Evolutionary conservation across 2,113 vertebrate genomes (phyloP), one percentile per base, ranked within the genome.

Genomic region (Setophaga kirtlandii): DNA sequence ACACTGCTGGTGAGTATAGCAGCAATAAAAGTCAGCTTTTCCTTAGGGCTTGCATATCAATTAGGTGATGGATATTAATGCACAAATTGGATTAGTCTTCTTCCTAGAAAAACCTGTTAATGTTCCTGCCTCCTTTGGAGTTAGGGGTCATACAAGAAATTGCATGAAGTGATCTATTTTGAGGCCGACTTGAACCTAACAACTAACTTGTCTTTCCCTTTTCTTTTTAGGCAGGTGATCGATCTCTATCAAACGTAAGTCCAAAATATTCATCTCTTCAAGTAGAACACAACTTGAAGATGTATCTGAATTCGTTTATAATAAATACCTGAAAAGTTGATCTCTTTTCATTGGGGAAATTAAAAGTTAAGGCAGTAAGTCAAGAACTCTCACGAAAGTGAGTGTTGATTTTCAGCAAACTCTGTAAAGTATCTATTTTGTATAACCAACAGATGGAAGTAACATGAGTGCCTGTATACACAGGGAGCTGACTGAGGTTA

Each of bases 191-290:
- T 94, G 46, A 94, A 68, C 67, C 63, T 95, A 74, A 84, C 56
- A 89, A 69, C 71, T 63, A 33, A 73, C 28, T 60, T 63, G 28
- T 15, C 44, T n/a, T 50, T 67, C 80, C 56, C 58, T 81, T 41
- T 49, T 46, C 24, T 52, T 96, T 89, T 59, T 89, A 99, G 99
- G 99, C 99, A 80, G 99, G 99, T 90, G 99, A 99, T 94, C 98
- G 98, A 52, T 99, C 99, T 91, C 97, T 99, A 17, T 99, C 99
- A 85, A 98, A 98, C 24, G 99, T 99, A 98, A 99, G 99, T 99
- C 71, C 82, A 91, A 82, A 80, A 78, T 86, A 82, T 80, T 81
- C 17, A 37, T 31, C 4, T 83, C 49, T 94, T 95, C 62, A 67
- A 69, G 56, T 23, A 50, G 58, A 88, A 35, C 30, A 22, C 10